These are phyloP conservation scores for Uloborus diversus DNA, from an alignment of 1,140 invertebrate genomes.

Conservation along the genomic window DNA sequence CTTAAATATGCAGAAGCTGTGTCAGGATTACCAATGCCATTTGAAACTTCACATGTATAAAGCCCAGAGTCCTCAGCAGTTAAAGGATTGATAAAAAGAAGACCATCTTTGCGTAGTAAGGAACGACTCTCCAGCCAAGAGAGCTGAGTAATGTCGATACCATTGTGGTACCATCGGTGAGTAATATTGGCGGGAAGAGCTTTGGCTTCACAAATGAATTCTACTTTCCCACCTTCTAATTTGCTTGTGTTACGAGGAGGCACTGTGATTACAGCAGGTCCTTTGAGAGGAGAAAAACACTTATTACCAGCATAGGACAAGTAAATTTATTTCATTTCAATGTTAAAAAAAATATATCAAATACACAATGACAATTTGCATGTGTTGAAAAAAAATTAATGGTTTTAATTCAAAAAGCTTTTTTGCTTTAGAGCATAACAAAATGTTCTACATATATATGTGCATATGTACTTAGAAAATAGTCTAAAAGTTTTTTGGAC, in stretches of 20 bases:
- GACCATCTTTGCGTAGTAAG: conserved; percentile 82
- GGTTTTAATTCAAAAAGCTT: too few species aligned
- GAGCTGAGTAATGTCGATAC: conserved; percentile 57
- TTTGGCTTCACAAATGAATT: conserved; percentile 93
- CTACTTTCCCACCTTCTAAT: conserved; percentile 89
- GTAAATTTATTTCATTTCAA: too few species aligned
- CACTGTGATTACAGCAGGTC: conserved; percentile 78
- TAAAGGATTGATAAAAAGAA: conserved; percentile 89
- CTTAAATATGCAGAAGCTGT: conserved; percentile 93
- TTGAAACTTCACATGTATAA: conserved; percentile 94
- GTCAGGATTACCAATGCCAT: conserved; percentile 94
- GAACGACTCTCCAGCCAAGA: conserved; percentile 82
- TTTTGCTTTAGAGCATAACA: too few species aligned
- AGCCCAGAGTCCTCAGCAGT: conserved; percentile 91
- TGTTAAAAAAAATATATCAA: too few species aligned
- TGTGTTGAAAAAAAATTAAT: too few species aligned
- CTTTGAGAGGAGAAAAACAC: conserved; percentile 10
- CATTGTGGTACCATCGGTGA: conserved; percentile 77
- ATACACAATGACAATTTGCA: too few species aligned
- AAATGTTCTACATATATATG: too few species aligned
- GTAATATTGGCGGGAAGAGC: conserved; percentile 94
- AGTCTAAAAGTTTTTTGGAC: too few species aligned
- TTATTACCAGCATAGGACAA: too few species aligned
- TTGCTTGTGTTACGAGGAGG: conserved; percentile 94
- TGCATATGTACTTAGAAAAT: too few species aligned